Evolutionary conservation across 2,797 vertebrate species (phyloP).

Genomic region (Loris lydekkerianus): DNA sequence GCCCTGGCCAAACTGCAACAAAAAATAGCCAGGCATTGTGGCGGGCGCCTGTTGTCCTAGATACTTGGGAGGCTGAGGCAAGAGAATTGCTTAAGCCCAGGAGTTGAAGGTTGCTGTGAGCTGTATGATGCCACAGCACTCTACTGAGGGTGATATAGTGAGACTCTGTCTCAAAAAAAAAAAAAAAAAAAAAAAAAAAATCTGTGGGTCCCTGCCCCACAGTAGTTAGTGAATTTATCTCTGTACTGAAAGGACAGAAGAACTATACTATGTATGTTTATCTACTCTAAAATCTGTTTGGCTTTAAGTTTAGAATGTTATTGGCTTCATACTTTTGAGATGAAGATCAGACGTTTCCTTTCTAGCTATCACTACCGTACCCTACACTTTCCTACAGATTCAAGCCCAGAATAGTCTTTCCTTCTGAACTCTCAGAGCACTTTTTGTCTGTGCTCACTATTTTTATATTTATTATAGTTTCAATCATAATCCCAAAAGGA

Average conservation of each 20-base stretch:
- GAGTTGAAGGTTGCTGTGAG: no score
- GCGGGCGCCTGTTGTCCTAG: no score
- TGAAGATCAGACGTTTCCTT: background rate
- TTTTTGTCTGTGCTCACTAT: background rate
- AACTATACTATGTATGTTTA: background rate
- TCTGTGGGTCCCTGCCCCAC: no score
- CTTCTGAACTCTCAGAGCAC: background rate
- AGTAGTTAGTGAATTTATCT: background rate
- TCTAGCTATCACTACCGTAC: background rate
- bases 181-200: no score
- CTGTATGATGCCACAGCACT: no score
- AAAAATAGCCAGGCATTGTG: no score
- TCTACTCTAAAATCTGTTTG: background rate
- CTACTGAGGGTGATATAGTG: no score
- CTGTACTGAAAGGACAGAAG: background rate
- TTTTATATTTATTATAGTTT: background rate
- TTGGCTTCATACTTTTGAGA: background rate
- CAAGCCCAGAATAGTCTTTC: background rate
- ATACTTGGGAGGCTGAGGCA: no score
- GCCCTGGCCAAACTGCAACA: no score
- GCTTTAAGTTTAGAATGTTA: conserved; percentile 7
- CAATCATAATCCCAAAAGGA: background rate
- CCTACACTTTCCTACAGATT: background rate
- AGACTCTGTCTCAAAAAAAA: no score
- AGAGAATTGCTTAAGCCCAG: no score